Evolutionary conservation across 1,140 invertebrate species (phyloP), one percentile per base, ranked within the genome.

Genomic region (Stenopsyche tienmushanensis): DNA sequence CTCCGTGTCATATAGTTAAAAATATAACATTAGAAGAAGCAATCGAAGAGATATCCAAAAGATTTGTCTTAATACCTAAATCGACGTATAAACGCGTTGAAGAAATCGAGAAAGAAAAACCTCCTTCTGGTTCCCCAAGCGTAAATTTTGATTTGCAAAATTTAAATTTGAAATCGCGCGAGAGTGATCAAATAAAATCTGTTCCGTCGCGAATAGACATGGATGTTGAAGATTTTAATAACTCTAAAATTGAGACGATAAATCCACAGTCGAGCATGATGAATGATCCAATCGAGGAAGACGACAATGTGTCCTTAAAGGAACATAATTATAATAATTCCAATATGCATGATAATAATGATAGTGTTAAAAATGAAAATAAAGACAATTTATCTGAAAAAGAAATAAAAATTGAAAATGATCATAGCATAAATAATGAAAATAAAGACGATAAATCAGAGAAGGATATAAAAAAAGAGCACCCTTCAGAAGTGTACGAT

Each of bases 61-160:
- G 68, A 49, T 70, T 64, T 44, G 52, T 70, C n/a, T 29, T 70
- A n/a, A 62, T 70, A 62, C 68, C 68, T 5, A 70, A 66, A 70
- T 62, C 55, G 45, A 5, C 21, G 41, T 23, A 52, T 52, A 24
- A 24, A 25, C 29, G 5, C 5, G 29, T 13, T 7, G 13, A 34
- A 34, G 13, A 5, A 34, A 34, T 34, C 29, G 29, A 7, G 13
- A 13, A 34, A 34, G 29, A 34, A 34, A 34, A 34, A 34, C 13
- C 5, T 34, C 13, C 29, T n/a, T n/a, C n/a, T n/a, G n/a, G n/a
- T n/a, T n/a, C n/a, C n/a, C n/a, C n/a, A n/a, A n/a, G n/a, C n/a
- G n/a, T n/a, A n/a, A n/a, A n/a, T n/a, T n/a, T n/a, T n/a, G n/a
- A n/a, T n/a, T n/a, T n/a, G n/a, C n/a, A n/a, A n/a, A n/a, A n/a